These are phyloP conservation scores for Glandiceps talaboti DNA, from an alignment of 53 echinoderm and acorn worm genomes.

Conservation along the genomic window DNA sequence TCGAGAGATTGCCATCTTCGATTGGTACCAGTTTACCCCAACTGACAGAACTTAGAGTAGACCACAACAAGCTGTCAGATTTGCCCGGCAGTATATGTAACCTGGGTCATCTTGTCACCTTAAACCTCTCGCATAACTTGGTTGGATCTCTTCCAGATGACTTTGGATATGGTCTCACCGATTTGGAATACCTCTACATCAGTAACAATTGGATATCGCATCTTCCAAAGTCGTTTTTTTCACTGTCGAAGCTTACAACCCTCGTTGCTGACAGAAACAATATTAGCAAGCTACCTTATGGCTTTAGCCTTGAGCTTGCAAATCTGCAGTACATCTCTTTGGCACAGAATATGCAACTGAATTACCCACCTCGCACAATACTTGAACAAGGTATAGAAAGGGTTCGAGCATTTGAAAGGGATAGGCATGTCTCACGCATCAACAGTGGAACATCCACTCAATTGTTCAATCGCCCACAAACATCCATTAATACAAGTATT, in stretches of 20 bases:
- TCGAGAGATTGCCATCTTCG: neutral
- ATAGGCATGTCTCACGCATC: neutral
- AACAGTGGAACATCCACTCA: neutral
- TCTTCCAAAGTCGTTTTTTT: neutral
- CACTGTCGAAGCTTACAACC: neutral
- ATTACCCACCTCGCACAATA: neutral
- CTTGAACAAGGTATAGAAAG: neutral
- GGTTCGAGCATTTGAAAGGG: neutral
- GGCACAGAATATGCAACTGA: neutral
- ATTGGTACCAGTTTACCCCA: neutral
- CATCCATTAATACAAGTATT: neutral
- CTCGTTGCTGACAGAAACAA: neutral
- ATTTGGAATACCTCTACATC: neutral
- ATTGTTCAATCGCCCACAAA: neutral
- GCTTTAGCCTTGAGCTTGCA: neutral
- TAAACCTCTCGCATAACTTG: neutral
- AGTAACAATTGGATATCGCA: neutral
- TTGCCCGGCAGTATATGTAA: neutral
- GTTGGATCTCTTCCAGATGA: neutral
- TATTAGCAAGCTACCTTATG: neutral
- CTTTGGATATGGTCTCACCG: neutral
- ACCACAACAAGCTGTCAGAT: neutral
- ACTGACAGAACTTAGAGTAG: neutral
- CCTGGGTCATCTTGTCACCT: neutral
- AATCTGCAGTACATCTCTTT: neutral